Percentiles rank a stretch among this genome's conserved stretches.
These are phyloP conservation scores for Rhopalosiphum padi DNA, from an alignment of 1,140 invertebrate species.

Conservation along the genomic window DNA sequence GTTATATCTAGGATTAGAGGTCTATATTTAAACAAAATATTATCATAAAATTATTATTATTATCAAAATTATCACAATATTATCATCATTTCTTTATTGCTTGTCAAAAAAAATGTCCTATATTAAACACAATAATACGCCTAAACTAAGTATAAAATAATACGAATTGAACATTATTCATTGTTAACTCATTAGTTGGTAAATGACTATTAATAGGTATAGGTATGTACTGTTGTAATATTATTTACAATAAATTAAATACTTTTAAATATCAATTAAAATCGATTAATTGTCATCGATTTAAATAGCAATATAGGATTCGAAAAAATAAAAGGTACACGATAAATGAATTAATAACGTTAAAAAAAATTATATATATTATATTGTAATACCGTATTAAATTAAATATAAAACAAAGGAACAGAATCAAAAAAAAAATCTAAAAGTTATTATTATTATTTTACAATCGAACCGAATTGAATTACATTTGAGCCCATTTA, in stretches of 20 bases:
- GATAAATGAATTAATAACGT: background rate
- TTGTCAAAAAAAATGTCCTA: background rate
- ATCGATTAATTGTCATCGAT: too few species aligned
- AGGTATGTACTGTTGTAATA: too few species aligned
- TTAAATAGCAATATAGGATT: too few species aligned
- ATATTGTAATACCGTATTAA: background rate
- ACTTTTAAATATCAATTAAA: too few species aligned
- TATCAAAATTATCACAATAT: too few species aligned
- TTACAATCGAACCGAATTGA: background rate
- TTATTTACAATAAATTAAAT: too few species aligned
- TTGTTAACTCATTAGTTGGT: background rate
- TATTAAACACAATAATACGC: background rate
- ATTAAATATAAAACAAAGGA: background rate
- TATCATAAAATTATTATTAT: background rate
- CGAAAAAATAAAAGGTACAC: background rate
- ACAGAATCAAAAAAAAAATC: background rate
- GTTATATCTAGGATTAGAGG: background rate
- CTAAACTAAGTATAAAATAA: background rate
- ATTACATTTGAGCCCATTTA: background rate
- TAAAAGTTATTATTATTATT: background rate
- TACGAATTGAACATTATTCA: background rate
- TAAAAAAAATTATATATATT: background rate
- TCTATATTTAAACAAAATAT: background rate
- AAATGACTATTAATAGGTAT: too few species aligned
- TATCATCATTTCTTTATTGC: background rate